Conservation (phyloP, 2,888 invertebrate species). For the Dioctria rufipes region DNA sequence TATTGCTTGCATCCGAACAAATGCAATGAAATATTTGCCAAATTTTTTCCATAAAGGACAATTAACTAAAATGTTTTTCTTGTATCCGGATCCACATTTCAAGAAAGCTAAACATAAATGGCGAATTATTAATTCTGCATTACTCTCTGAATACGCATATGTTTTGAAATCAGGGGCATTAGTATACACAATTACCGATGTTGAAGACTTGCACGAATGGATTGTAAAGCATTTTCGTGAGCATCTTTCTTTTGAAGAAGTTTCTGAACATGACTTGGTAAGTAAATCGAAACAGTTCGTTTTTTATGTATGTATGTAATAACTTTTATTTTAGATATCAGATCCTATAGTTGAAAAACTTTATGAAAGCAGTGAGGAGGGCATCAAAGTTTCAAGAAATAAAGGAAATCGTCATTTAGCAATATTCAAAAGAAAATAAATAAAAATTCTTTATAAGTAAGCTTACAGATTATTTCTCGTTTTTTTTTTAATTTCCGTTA, state of each 20-base stretch:
- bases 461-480: background rate
- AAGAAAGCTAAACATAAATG: conserved; percentile 99
- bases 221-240: conserved; percentile 92
- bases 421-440: conserved; percentile 80
- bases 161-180: conserved; percentile 86
- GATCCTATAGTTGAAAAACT: conserved; percentile 93
- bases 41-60: conserved; percentile 97
- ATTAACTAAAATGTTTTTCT: conserved; percentile 97
- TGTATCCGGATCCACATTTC: conserved; percentile 99
- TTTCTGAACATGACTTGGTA: conserved; percentile 85
- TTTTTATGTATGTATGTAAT: conserved; percentile 38
- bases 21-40: conserved; percentile 99
- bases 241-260: conserved; percentile 89
- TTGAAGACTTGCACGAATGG: conserved; percentile 97
- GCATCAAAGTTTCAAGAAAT: conserved; percentile 96
- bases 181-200: conserved; percentile 98
- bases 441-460: background rate
- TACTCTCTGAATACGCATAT: conserved; percentile 98
- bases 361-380: conserved; percentile 96
- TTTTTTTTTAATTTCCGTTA: background rate
- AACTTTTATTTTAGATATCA: conserved; percentile 74
- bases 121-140: conserved; percentile 95
- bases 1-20: conserved; percentile 94
- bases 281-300: conserved; percentile 61
- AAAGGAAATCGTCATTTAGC: conserved; percentile 95